Conservation (phyloP, 2,113 vertebrate genomes). For the Leucosticte australis region DNA sequence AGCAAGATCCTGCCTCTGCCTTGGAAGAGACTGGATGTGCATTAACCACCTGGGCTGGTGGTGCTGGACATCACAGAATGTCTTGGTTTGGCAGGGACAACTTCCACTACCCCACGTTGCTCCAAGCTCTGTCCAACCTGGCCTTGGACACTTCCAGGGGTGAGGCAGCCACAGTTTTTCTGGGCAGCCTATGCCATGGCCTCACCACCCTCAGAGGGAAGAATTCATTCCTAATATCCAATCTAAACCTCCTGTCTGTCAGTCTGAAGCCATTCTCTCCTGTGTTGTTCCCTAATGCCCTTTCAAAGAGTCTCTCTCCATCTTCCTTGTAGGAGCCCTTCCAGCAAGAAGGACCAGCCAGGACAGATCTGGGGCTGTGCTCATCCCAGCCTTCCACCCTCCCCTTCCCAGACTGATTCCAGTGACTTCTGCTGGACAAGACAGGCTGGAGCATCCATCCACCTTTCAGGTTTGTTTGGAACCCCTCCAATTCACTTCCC, state of each 20-base stretch:
- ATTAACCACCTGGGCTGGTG: neutral
- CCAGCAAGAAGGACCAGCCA: neutral
- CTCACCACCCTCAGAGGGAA: neutral
- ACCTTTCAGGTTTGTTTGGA: neutral
- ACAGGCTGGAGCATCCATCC: neutral
- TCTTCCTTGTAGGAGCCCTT: neutral
- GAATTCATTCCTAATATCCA: neutral
- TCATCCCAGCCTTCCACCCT: neutral
- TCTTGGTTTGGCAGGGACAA: neutral
- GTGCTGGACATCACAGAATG: neutral
- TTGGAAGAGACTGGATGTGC: neutral
- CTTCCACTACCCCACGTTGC: accelerated
- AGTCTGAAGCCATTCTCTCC: neutral
- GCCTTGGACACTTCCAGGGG: neutral
- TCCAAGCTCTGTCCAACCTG: accelerated
- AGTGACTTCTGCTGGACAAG: neutral
- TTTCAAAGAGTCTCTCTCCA: neutral
- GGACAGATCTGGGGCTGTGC: neutral
- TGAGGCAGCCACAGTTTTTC: neutral
- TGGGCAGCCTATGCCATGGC: neutral
- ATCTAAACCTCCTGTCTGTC: neutral
- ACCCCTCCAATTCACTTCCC: neutral
- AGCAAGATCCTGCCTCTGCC: neutral
- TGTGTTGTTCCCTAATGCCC: neutral
- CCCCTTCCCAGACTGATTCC: neutral